phyloP scores from a whole-genome alignment of 2,797 vertebrate genomes.

The Sebastes vulpes region DNA sequence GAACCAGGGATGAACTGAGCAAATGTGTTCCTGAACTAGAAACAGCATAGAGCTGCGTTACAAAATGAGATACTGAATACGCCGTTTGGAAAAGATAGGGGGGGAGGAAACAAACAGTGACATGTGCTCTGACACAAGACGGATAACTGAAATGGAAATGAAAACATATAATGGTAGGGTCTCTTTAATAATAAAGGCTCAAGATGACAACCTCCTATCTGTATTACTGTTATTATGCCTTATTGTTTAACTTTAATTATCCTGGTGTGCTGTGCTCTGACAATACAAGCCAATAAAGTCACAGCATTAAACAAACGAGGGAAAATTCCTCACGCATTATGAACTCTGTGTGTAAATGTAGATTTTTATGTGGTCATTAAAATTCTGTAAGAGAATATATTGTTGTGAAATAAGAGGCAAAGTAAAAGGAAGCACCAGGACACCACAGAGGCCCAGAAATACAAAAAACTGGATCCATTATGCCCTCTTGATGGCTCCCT shows the following conservation, averaged over 20 bases:
- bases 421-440: neutral
- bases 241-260: neutral
- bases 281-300: neutral
- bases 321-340: neutral
- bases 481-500: too few relatives aligned
- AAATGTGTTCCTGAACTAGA: conserved; percentile 15
- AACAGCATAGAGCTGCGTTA: neutral
- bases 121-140: neutral
- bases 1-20: conserved; percentile 32
- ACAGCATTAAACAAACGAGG: neutral
- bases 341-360: neutral
- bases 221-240: neutral
- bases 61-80: neutral
- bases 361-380: conserved; percentile 13
- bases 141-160: neutral
- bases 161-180: neutral
- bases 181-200: too few relatives aligned
- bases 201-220: neutral
- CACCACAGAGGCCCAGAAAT: neutral
- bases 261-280: neutral
- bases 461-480: neutral
- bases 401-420: neutral
- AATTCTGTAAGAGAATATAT: neutral
- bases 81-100: neutral
- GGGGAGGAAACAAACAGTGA: neutral